Evolutionary conservation across 2,797 vertebrate species (phyloP).

Genomic region (Amblyopsis hoosieri): DNA sequence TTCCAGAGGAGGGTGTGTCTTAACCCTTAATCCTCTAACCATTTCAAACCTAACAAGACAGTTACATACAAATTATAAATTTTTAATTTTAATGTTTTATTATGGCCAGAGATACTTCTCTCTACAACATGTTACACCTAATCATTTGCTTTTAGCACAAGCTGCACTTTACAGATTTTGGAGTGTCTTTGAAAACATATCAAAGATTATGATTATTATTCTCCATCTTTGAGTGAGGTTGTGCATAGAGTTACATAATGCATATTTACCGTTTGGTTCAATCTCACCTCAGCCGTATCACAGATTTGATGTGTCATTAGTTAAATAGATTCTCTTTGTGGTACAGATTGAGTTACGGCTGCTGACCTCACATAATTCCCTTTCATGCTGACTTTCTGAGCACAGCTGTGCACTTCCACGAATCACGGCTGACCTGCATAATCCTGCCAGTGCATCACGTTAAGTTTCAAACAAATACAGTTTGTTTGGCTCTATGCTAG

Average conservation of each 20-base stretch:
- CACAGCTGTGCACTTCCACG: not conserved
- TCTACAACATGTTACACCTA: no score
- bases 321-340: constrained; percentile 13
- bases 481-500: constrained; percentile 18
- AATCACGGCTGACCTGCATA: constrained; percentile 13
- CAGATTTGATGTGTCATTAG: not conserved
- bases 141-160: no score
- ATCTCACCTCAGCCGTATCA: not conserved
- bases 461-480: constrained; percentile 10
- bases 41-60: no score
- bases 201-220: not conserved
- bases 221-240: not conserved
- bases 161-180: no score
- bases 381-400: not conserved
- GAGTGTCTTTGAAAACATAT: no score
- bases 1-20: no score
- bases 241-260: not conserved
- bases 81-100: no score
- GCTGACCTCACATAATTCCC: not conserved
- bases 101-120: no score
- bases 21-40: no score
- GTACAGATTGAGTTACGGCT: not conserved
- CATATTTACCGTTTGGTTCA: not conserved
- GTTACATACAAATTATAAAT: no score
- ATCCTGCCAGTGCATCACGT: not conserved